Conservation (phyloP, 1,140 invertebrate genomes). For the Octopus bimaculoides region DNA sequence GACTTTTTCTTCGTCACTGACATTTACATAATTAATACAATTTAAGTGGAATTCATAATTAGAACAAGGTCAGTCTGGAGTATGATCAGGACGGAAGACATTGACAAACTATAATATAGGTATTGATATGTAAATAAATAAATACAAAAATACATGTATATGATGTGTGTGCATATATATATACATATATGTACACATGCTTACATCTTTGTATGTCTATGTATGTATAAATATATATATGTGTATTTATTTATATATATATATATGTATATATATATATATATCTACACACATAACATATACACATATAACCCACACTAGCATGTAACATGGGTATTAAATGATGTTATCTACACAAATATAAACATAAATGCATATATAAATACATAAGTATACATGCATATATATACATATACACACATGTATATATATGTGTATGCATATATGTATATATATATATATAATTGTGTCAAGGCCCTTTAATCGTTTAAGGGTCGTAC, state of each 20-base stretch:
- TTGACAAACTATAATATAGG: no score
- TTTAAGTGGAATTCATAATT: no score
- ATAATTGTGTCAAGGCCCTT: neutral
- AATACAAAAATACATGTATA: neutral
- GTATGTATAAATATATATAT: neutral
- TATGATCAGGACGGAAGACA: no score
- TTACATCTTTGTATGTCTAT: no score
- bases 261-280: neutral
- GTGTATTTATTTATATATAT: neutral
- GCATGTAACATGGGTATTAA: no score
- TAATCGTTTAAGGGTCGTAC: neutral
- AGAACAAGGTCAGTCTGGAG: no score
- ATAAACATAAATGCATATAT: neutral
- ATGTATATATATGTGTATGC: neutral
- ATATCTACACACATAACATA: neutral
- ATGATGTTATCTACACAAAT: neutral
- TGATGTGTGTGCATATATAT: neutral
- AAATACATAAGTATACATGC: slow-evolving; percentile 1
- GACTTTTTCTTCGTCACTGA: no score
- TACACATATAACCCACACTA: no score
- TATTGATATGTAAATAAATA: neutral
- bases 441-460: neutral
- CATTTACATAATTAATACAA: no score
- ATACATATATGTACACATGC: neutral
- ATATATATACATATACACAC: neutral